Percentiles rank a stretch among this genome's conserved stretches.
Evolutionary conservation across 1,140 invertebrate genomes (phyloP).

Genomic region (Venturia canescens): DNA sequence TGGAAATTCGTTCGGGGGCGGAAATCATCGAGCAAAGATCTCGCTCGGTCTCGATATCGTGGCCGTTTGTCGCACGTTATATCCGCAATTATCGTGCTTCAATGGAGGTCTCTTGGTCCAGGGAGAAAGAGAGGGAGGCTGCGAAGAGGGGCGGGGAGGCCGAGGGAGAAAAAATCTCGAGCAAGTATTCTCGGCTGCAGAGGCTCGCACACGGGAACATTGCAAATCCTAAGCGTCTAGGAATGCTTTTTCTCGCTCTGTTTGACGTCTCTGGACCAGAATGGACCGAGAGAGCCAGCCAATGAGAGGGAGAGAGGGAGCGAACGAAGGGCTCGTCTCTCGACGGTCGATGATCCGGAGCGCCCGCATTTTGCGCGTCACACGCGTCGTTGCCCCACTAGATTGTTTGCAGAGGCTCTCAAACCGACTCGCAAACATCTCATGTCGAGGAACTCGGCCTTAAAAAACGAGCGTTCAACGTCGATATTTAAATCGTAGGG

Average conservation of each 20-base stretch:
- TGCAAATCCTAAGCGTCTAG: constrained; percentile 54
- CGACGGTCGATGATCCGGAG: constrained; percentile 71
- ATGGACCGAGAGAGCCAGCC: constrained; percentile 9
- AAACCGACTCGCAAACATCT: constrained; percentile 60
- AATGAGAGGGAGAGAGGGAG: constrained; percentile 14
- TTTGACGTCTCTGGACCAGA: background rate
- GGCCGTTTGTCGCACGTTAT: constrained; percentile 75
- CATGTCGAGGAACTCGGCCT: no score
- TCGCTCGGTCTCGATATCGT: constrained; percentile 61
- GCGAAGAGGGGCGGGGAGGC: background rate
- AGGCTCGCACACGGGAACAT: constrained; percentile 55
- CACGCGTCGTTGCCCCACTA: constrained; percentile 76
- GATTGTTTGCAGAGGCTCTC: constrained; percentile 78
- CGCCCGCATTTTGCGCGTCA: constrained; percentile 77
- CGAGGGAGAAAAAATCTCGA: background rate
- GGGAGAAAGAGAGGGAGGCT: background rate
- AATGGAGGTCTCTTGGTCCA: constrained; percentile 34
- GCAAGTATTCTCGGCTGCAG: constrained; percentile 67
- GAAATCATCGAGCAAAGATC: constrained; percentile 54
- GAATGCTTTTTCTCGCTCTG: constrained; percentile 46
- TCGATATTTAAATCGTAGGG: no score
- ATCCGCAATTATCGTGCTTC: constrained; percentile 76
- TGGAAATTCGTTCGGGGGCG: constrained; percentile 22
- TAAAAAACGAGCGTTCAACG: no score
- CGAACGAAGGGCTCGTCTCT: constrained; percentile 18